Percentiles rank a stretch among this genome's conserved stretches.
phyloP scores from a whole-genome alignment of 2,113 vertebrate species.

The Vidua chalybeata region DNA sequence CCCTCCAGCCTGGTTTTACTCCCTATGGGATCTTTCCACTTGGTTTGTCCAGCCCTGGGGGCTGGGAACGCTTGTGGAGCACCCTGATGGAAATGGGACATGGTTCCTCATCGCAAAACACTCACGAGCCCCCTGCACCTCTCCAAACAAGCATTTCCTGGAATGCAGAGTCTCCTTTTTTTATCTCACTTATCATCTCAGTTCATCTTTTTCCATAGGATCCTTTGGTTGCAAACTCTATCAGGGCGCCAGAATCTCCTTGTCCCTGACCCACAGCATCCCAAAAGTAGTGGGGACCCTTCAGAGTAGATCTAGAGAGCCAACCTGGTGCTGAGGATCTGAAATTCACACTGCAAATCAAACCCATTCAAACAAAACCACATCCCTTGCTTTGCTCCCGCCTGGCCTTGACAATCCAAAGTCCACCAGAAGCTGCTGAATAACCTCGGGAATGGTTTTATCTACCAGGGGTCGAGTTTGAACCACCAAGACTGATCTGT shows the following conservation, averaged over 20 bases:
- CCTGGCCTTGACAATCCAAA: not conserved
- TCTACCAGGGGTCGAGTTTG: not conserved
- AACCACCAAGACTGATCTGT: not conserved
- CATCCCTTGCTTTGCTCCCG: not conserved
- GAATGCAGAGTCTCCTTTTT: not conserved
- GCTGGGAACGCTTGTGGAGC: not conserved
- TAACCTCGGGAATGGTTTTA: not conserved
- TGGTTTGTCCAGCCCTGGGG: not conserved
- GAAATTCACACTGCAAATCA: not conserved
- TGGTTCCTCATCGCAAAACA: not conserved
- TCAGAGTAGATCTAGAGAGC: not conserved
- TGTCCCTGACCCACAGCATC: not conserved
- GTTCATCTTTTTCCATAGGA: not conserved
- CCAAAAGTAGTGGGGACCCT: not conserved
- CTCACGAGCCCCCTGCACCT: rapidly evolving
- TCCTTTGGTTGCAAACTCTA: not conserved
- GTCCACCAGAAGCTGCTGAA: not conserved
- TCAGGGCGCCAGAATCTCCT: not conserved
- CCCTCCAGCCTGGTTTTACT: not conserved
- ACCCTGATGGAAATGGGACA: rapidly evolving
- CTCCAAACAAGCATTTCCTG: not conserved
- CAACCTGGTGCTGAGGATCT: not conserved
- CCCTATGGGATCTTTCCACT: not conserved
- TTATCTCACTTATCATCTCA: not conserved
- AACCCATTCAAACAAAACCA: not conserved